Evolutionary conservation across 1,140 invertebrate species (phyloP).

Genomic region (Drosophila orena): DNA sequence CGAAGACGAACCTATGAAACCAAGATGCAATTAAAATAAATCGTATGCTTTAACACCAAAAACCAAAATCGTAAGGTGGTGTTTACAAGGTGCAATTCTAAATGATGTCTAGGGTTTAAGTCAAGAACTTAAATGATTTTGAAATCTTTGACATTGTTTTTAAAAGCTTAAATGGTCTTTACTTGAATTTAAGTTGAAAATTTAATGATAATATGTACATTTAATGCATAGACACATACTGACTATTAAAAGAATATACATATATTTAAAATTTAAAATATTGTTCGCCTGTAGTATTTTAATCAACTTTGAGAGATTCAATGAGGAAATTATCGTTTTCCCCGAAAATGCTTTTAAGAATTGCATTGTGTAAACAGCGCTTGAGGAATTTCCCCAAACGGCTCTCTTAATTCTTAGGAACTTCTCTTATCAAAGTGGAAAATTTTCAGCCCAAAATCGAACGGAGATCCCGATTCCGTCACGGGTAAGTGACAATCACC

Average conservation of each 20-base stretch:
- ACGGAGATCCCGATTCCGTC: conserved; percentile 33
- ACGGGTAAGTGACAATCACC: conserved; percentile 26
- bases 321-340: neutral
- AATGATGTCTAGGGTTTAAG: neutral
- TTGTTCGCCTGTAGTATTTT: neutral
- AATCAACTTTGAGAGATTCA: neutral
- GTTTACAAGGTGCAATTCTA: conserved; percentile 31
- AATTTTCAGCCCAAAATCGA: conserved; percentile 48
- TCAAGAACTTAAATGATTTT: neutral
- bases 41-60: conserved; percentile 60
- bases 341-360: neutral
- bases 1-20: conserved; percentile 53
- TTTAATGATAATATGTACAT: no score
- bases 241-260: neutral
- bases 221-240: neutral
- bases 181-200: neutral
- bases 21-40: conserved; percentile 65
- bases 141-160: neutral
- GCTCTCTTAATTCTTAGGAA: conserved; percentile 23
- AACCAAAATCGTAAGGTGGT: conserved; percentile 14
- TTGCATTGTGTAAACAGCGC: conserved; percentile 16
- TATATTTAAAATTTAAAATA: neutral
- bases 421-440: conserved; percentile 62
- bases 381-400: conserved; percentile 15
- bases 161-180: neutral